These are phyloP conservation scores for Megaceryle alcyon DNA, from an alignment of 2,797 vertebrate genomes.

Conservation along the genomic window DNA sequence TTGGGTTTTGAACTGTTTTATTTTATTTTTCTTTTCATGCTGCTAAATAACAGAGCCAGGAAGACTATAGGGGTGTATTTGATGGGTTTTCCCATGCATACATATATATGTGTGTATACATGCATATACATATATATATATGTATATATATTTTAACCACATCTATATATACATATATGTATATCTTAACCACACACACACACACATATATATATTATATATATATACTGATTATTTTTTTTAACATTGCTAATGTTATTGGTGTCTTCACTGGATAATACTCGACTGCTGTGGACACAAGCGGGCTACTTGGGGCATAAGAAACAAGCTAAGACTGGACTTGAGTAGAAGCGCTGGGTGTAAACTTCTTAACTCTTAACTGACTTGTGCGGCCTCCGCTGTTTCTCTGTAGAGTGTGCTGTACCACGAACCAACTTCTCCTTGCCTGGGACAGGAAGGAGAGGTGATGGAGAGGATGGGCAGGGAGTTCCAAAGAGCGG, in stretches of 20 bases:
- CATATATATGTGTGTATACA: slow-evolving; percentile 79
- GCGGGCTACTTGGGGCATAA: slow-evolving; percentile 75
- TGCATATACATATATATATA: slow-evolving; percentile 75
- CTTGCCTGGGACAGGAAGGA: slow-evolving; percentile 52
- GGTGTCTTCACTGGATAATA: slow-evolving; percentile 87
- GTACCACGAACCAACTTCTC: slow-evolving; percentile 65
- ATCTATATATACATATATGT: slow-evolving; percentile 71
- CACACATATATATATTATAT: slow-evolving; percentile 68
- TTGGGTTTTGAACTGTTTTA: slow-evolving; percentile 81
- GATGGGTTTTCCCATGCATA: slow-evolving; percentile 83
- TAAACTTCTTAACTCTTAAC: slow-evolving; percentile 71
- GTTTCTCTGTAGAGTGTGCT: slow-evolving; percentile 69
- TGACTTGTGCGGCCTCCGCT: slow-evolving; percentile 68
- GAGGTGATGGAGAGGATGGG: slow-evolving; percentile 61
- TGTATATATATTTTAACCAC: slow-evolving; percentile 79
- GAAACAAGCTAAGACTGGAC: slow-evolving; percentile 71
- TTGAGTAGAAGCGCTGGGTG: slow-evolving; percentile 71
- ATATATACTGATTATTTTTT: slow-evolving; percentile 80
- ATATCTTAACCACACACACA: slow-evolving; percentile 72
- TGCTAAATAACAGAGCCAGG: slow-evolving; percentile 85
- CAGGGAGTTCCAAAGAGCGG: slow-evolving; percentile 71
- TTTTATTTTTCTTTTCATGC: slow-evolving; percentile 82
- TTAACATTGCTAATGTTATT: slow-evolving; percentile 86
- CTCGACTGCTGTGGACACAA: slow-evolving; percentile 85
- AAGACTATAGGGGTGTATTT: slow-evolving; percentile 83